These are phyloP conservation scores for Carassius carassius DNA, from an alignment of 2,113 vertebrate species.

Conservation along the genomic window DNA sequence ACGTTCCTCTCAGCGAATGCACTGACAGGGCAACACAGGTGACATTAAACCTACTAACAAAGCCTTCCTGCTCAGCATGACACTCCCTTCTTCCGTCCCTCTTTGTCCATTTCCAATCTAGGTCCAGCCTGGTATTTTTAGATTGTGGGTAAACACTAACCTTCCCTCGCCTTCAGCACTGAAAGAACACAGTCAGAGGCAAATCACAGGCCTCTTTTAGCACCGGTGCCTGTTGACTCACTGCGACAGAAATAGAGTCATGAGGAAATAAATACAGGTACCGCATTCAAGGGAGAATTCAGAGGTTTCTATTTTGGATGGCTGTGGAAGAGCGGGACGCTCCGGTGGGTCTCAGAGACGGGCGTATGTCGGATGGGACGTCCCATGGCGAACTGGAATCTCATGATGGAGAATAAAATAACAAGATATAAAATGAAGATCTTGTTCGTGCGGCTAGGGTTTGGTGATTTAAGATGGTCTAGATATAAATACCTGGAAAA, in stretches of 20 bases:
- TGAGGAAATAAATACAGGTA: slow-evolving; percentile 35
- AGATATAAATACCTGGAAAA: not conserved
- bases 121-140: not conserved
- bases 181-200: slow-evolving; percentile 27
- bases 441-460: not conserved
- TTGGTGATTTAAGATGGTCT: not conserved
- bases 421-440: not conserved
- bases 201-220: not conserved
- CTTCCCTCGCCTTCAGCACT: slow-evolving; percentile 5
- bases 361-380: not conserved
- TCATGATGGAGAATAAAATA: not conserved
- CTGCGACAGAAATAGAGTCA: slow-evolving; percentile 25
- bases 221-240: slow-evolving; percentile 10
- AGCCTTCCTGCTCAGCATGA: not conserved
- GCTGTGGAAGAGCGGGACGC: not conserved
- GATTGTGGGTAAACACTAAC: slow-evolving; percentile 12
- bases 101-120: not conserved
- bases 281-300: slow-evolving; percentile 10
- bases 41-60: not conserved
- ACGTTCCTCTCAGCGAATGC: not conserved
- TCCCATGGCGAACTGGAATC: not conserved
- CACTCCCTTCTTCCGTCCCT: not conserved
- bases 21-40: not conserved
- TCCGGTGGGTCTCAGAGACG: not conserved
- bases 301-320: slow-evolving; percentile 9